These are phyloP conservation scores for Lycaena phlaeas DNA, from an alignment of 2,888 invertebrate genomes.

Conservation along the genomic window DNA sequence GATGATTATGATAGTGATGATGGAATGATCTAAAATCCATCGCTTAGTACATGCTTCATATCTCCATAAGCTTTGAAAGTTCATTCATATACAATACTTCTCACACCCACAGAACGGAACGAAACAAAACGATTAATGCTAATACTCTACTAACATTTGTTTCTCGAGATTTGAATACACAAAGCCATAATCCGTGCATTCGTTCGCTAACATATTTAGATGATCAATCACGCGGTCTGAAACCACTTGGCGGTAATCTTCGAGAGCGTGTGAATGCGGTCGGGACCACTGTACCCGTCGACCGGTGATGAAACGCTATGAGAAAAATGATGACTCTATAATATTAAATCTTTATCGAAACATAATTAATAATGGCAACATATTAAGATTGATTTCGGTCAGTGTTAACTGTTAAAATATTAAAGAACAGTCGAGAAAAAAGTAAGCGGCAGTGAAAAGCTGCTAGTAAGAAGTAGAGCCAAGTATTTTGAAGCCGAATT, in stretches of 20 bases:
- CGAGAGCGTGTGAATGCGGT: slow-evolving; percentile 63
- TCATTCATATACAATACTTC: too few relatives aligned
- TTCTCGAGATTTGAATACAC: slow-evolving; percentile 23
- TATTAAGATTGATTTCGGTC: too few relatives aligned
- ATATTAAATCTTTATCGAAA: slow-evolving; percentile 4
- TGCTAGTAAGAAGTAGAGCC: too few relatives aligned
- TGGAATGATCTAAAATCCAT: too few relatives aligned
- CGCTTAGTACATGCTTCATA: too few relatives aligned
- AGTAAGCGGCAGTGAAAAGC: too few relatives aligned
- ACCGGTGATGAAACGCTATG: slow-evolving; percentile 47
- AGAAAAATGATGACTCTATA: slow-evolving; percentile 24
- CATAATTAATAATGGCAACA: too few relatives aligned
- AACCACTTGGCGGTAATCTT: slow-evolving; percentile 51
- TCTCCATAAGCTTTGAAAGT: too few relatives aligned
- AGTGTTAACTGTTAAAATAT: too few relatives aligned
- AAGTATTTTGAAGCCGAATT: too few relatives aligned
- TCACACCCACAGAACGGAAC: slow-evolving; percentile 8
- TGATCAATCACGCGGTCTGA: slow-evolving; percentile 58
- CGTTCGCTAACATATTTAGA: slow-evolving; percentile 37
- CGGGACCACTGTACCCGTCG: slow-evolving; percentile 46
- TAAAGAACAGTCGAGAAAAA: too few relatives aligned
- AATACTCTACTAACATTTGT: slow-evolving; percentile 6
- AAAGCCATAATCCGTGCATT: slow-evolving; percentile 49
- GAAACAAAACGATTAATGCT: slow-evolving; percentile 13
- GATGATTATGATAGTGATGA: too few relatives aligned